These are phyloP conservation scores for Paradoxurus hermaphroditus DNA, from an alignment of 2,113 vertebrate genomes.

Conservation along the genomic window DNA sequence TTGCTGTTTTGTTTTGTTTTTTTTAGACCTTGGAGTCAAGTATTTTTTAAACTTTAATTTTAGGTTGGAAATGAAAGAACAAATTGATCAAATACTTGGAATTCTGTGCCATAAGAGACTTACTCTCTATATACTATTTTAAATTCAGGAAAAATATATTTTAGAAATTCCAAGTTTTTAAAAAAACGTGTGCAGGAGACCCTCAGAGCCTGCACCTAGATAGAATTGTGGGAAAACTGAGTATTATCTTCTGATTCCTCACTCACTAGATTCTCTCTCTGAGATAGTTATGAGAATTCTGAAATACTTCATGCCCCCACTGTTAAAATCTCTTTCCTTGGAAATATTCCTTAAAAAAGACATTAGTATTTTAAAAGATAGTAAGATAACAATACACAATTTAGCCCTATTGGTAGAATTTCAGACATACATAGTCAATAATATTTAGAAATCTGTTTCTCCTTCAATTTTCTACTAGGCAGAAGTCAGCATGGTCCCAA, in stretches of 20 bases:
- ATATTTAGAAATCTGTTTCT: neutral
- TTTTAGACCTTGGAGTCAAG: neutral
- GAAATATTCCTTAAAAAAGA: neutral
- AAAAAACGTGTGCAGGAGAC: neutral
- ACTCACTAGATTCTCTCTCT: neutral
- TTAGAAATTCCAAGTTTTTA: constrained; percentile 10
- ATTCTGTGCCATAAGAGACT: neutral
- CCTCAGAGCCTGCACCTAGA: neutral
- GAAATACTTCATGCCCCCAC: neutral
- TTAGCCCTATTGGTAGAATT: neutral
- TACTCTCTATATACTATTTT: neutral
- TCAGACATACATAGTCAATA: neutral
- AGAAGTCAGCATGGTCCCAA: neutral
- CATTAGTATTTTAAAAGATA: constrained; percentile 13
- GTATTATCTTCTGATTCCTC: neutral
- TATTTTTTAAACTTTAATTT: constrained; percentile 12
- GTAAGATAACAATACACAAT: neutral
- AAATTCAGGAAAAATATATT: neutral
- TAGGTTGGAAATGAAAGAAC: constrained; percentile 23
- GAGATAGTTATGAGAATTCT: neutral
- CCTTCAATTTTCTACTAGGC: neutral
- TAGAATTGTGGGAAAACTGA: neutral
- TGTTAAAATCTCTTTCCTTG: neutral
- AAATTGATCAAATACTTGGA: neutral
- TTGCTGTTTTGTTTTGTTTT: too few relatives aligned